Evolutionary conservation across 2,888 invertebrate genomes (phyloP).

Genomic region (Mylabris sibirica): DNA sequence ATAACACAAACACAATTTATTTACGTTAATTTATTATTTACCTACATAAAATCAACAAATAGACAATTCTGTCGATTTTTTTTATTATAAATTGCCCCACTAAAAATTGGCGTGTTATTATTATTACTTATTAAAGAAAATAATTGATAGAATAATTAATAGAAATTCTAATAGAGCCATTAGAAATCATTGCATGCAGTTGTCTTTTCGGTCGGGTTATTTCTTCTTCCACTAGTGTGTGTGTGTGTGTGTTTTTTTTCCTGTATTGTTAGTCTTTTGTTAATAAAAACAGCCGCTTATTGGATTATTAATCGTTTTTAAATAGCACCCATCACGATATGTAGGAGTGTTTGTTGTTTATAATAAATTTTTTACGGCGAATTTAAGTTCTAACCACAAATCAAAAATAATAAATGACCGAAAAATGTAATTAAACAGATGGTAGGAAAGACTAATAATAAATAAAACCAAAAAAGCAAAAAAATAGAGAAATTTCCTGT

Average conservation of each 20-base stretch:
- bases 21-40: conserved; percentile 29
- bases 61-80: no score
- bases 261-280: neutral
- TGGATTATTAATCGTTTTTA: conserved; percentile 26
- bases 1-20: conserved; percentile 27
- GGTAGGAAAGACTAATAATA: neutral
- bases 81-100: neutral
- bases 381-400: conserved; percentile 22
- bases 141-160: neutral
- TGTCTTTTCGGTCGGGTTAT: neutral
- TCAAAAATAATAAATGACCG: conserved; percentile 12
- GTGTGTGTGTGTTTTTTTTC: no score
- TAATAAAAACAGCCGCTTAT: neutral
- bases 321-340: conserved; percentile 13
- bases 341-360: neutral
- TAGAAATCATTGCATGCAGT: neutral
- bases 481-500: neutral
- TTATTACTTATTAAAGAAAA: neutral
- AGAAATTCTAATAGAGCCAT: conserved; percentile 8
- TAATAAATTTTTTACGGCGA: conserved; percentile 21
- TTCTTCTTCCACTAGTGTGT: neutral
- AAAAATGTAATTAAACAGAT: neutral
- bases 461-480: neutral
- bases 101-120: neutral
- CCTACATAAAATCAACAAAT: conserved; percentile 13